Evolutionary conservation across 2,113 vertebrate genomes (phyloP), one percentile per base, ranked within the genome.

Genomic region (Chloropsis hardwickii): DNA sequence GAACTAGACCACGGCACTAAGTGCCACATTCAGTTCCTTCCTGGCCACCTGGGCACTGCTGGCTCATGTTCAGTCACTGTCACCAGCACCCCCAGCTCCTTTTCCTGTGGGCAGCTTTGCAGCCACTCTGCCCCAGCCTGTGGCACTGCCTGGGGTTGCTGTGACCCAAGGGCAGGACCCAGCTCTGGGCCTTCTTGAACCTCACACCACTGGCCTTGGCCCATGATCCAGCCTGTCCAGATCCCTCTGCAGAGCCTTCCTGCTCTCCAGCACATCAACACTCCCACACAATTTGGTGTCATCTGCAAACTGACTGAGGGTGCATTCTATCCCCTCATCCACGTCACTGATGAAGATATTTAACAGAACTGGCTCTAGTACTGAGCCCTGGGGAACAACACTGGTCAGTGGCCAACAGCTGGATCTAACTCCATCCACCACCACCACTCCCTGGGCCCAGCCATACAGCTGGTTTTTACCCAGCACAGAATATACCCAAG

Each of bases 311-410:
- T 37, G 37, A 28, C 24, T 21, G 18, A 44, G 45, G 17, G 2
- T 0, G 1, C 33, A 4, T 18, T 67, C 17, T n/a, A 6, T 6
- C 1, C 3, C 24, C 44, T 13, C 10, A 11, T 16, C 3, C 35
- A 40, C 8, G 4, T n/a, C 31, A 21, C 0, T 14, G 23, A 76
- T 35, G 17, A 77, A 60, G 53, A 8, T 2, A 45, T 2, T 37
- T 15, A 51, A 44, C 18, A 60, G 37, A 3, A 37, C 33, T 69
- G 37, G 14, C 14, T 17, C 72, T 45, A 33, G 33, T 7, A 11
- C 27, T 69, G 39, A 51, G 8, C 54, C 5, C 64, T n/a, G 45
- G 14, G 71, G 14, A 77, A 10, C 54, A 50, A 5, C 35, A 28
- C 16, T 57, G 16, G 37, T 37, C 16, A 61, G 25, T 2, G 1